phyloP scores from a whole-genome alignment of 2,113 vertebrate genomes.

The Hymenochirus boettgeri region DNA sequence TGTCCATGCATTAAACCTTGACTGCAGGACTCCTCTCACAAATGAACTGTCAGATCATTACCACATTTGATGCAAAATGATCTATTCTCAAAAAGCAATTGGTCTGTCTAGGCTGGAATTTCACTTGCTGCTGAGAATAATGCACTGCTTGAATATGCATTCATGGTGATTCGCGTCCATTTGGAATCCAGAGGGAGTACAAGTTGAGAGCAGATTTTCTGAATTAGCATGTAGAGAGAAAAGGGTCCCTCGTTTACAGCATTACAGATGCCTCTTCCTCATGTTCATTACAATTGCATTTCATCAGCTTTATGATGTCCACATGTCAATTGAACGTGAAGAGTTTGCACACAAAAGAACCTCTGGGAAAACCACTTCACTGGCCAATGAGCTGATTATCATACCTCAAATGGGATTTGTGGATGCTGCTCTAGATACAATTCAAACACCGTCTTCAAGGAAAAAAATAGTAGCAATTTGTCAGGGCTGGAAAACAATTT shows the following conservation, averaged over 20 bases:
- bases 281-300: conserved; percentile 99
- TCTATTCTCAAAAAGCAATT: conserved; percentile 98
- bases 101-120: conserved; percentile 79
- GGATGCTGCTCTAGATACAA: conserved; percentile 71
- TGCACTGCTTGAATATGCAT: conserved; percentile 97
- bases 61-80: conserved; percentile 98
- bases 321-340: conserved; percentile 99
- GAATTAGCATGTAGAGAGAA: conserved; percentile 98
- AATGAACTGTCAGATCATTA: conserved; percentile 99
- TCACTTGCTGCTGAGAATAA: conserved; percentile 78
- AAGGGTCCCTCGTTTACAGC: conserved; percentile 89
- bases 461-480: conserved; percentile 63
- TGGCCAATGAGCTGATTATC: conserved; percentile 99
- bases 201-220: conserved; percentile 96
- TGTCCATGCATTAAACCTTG: conserved; percentile 84
- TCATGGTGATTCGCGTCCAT: conserved; percentile 83
- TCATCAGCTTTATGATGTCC: conserved; percentile 99
- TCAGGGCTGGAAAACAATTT: conserved; percentile 51
- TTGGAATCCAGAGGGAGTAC: conserved; percentile 87
- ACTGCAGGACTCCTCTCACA: conserved; percentile 89
- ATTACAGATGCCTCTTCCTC: conserved; percentile 97
- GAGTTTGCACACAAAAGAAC: conserved; percentile 99
- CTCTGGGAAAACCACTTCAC: conserved; percentile 96
- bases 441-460: conserved; percentile 57
- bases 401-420: conserved; percentile 95